Conservation (phyloP, 1,140 invertebrate species). For the Drosophila cardini region DNA sequence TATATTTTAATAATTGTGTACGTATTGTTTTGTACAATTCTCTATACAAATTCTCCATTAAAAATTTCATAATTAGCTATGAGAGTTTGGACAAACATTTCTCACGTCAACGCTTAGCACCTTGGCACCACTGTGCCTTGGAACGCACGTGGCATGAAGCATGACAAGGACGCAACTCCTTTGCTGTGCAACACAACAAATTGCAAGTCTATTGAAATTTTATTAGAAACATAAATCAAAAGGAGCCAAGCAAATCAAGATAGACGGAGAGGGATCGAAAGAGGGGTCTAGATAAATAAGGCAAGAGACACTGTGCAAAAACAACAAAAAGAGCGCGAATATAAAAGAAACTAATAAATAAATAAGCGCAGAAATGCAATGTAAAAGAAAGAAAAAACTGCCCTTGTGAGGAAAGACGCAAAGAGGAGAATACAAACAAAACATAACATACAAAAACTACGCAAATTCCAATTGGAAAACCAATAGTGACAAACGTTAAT, state of each 20-base stretch:
- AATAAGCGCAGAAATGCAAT: background rate
- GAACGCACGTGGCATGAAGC: constrained; percentile 58
- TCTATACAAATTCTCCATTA: too few relatives aligned
- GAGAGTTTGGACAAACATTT: background rate
- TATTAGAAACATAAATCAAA: constrained; percentile 83
- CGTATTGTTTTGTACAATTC: too few relatives aligned
- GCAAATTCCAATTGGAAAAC: constrained; percentile 75
- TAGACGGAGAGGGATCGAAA: constrained; percentile 7
- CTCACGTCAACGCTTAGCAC: background rate
- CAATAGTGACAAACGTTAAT: constrained; percentile 62
- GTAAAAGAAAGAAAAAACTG: background rate
- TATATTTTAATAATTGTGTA: too few relatives aligned
- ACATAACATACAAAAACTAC: constrained; percentile 36
- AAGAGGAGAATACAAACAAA: constrained; percentile 47
- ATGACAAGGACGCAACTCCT: constrained; percentile 28
- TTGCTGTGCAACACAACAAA: constrained; percentile 67
- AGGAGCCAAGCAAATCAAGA: constrained; percentile 49
- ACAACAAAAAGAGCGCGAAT: constrained; percentile 10
- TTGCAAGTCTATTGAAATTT: constrained; percentile 83
- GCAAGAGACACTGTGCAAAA: constrained; percentile 26
- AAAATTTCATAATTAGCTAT: too few relatives aligned
- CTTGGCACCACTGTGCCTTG: constrained; percentile 44
- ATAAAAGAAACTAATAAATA: constrained; percentile 25
- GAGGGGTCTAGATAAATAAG: constrained; percentile 53
- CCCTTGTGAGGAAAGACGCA: constrained; percentile 27